Evolutionary conservation across 2,113 vertebrate species (phyloP).

Genomic region (Toxotes jaculatrix): DNA sequence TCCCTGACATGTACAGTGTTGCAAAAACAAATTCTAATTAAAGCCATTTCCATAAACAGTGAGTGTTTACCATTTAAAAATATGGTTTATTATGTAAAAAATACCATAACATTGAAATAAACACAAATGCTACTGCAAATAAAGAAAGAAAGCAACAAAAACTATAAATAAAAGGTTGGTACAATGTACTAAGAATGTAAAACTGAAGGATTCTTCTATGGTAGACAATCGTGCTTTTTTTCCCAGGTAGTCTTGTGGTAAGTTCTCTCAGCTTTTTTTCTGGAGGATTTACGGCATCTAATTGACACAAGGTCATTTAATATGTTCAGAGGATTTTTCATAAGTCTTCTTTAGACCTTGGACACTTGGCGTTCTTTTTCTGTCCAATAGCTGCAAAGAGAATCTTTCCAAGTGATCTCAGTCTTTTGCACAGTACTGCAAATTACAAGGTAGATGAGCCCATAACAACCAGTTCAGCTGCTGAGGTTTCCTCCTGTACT

Average conservation of each 20-base stretch:
- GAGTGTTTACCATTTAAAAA: slow-evolving; percentile 23
- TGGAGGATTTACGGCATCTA: slow-evolving; percentile 16
- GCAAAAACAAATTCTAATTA: slow-evolving; percentile 9
- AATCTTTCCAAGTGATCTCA: slow-evolving; percentile 40
- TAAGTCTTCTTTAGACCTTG: slow-evolving; percentile 7
- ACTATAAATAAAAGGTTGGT: not conserved
- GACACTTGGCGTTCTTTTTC: not conserved
- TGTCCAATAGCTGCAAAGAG: slow-evolving; percentile 14
- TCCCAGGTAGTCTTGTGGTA: not conserved
- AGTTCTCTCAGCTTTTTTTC: not conserved
- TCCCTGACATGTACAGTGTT: not conserved
- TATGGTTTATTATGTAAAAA: not conserved
- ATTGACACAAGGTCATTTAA: not conserved
- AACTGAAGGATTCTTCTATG: not conserved
- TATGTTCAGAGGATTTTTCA: slow-evolving; percentile 14
- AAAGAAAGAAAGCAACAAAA: not conserved
- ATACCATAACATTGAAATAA: slow-evolving; percentile 17
- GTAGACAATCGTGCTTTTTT: no score
- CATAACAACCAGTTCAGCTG: slow-evolving; percentile 44
- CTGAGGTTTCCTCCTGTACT: slow-evolving; percentile 29
- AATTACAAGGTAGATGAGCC: slow-evolving; percentile 51
- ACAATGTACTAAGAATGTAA: not conserved
- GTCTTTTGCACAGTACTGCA: slow-evolving; percentile 30
- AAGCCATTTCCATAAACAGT: slow-evolving; percentile 48
- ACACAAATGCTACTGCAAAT: not conserved